phyloP scores from a whole-genome alignment of 2,113 vertebrate species.

The Datnioides undecimradiatus region DNA sequence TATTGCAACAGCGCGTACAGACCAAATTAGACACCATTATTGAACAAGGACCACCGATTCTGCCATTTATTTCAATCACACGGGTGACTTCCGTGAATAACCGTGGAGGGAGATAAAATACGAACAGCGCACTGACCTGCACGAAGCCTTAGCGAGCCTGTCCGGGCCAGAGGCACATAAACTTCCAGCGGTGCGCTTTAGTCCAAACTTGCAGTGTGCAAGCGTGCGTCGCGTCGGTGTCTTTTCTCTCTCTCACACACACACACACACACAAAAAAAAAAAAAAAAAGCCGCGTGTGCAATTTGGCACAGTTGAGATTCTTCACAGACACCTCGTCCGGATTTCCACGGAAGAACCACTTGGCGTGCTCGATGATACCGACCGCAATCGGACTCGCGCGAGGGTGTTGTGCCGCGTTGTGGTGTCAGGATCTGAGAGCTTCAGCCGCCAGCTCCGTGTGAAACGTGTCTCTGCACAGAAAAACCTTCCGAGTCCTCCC shows the following conservation, averaged over 20 bases:
- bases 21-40: conserved; percentile 29
- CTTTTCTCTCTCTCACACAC: conserved; percentile 9
- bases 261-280: too few relatives aligned
- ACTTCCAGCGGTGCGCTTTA: conserved; percentile 75
- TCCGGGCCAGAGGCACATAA: conserved; percentile 59
- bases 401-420: conserved; percentile 10
- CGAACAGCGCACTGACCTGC: conserved; percentile 66
- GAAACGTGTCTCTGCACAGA: conserved; percentile 38
- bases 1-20: conserved; percentile 22
- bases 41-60: background rate
- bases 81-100: background rate
- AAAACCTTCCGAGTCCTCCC: conserved; percentile 43
- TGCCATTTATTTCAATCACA: conserved; percentile 14
- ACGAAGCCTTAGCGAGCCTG: conserved; percentile 3
- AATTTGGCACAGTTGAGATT: conserved; percentile 34
- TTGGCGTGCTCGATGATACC: background rate
- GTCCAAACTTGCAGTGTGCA: conserved; percentile 71
- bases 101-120: background rate
- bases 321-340: background rate
- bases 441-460: conserved; percentile 54
- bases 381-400: background rate
- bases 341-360: background rate
- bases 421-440: conserved; percentile 12
- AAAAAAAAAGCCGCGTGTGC: conserved; percentile 20
- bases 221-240: conserved; percentile 26